Evolutionary conservation across 2,888 invertebrate species (phyloP), one percentile per base, ranked within the genome.

Genomic region (Hyalella azteca): DNA sequence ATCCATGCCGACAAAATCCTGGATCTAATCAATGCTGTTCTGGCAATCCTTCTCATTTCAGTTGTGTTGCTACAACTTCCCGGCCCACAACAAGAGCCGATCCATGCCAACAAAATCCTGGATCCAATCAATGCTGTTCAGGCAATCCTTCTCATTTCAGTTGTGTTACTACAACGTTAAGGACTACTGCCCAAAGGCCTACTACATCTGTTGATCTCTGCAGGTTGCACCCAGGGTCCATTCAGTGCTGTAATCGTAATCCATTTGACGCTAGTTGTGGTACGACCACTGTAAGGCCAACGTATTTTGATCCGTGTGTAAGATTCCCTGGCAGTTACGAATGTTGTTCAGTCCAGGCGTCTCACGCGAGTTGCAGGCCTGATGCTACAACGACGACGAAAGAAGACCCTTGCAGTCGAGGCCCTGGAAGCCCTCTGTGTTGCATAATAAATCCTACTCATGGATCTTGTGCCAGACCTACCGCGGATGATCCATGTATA

Each of bases 1-100:
- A 77, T 49, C 77, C 79, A 22, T 80, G 82, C 66, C 29, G 26
- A 15, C 36, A 9, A 11, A 50, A 50, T 36, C 82, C 83, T 7
- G 79, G 80, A 49, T 80, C 83, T 3, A 26, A 40, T 22, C 32
- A 45, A n/a, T 79, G 81, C 39, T 79, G 80, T 29, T 50, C 80
- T 11, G 32, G 60, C 3, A 77, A 79, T 15, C 79, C 75, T 3
- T 76, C 26, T 36, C 73, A 73, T 40, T 48, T 73, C 7, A 48
- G 76, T 29, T 81, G 79, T 41, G 29, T 41, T 7, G 77, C 78
- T 26, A 59, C 79, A 60, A 66, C 80, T 41, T n/a, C 13, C 11
- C 54, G 54, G 2, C 26, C 54, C 22, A 54, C 54, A 9, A 54
- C 54, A 4, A 54, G 26, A 26, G 1, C 54, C 22, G 54, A 54